phyloP scores from a whole-genome alignment of 2,888 invertebrate species.

The Germaria angustata region DNA sequence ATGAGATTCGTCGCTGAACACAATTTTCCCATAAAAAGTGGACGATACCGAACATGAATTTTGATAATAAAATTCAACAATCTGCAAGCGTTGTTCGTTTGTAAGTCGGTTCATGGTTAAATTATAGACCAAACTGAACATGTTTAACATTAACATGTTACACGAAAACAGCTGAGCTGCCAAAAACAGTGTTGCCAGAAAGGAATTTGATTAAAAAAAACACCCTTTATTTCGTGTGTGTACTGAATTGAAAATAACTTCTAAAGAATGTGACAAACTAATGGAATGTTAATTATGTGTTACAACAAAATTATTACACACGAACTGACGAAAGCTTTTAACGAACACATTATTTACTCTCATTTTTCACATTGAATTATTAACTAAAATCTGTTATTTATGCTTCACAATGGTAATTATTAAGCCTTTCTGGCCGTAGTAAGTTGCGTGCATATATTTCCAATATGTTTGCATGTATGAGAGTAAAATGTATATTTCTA shows the following conservation, averaged over 20 bases:
- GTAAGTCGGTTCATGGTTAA: too few species aligned
- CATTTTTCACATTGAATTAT: background rate
- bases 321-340: background rate
- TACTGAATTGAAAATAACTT: background rate
- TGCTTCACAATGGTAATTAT: background rate
- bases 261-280: constrained; percentile 4
- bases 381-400: background rate
- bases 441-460: background rate
- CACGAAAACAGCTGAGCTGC: too few species aligned
- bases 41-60: too few species aligned
- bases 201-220: too few species aligned
- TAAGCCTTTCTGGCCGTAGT: background rate
- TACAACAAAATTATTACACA: background rate
- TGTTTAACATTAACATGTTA: too few species aligned
- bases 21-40: too few species aligned
- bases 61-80: too few species aligned
- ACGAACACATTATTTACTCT: background rate
- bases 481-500: background rate
- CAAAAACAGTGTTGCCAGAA: too few species aligned
- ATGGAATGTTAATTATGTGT: background rate
- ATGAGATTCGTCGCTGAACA: too few species aligned
- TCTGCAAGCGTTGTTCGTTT: too few species aligned
- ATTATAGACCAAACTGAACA: too few species aligned
- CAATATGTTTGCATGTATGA: background rate
- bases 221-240: too few species aligned